phyloP scores from a whole-genome alignment of 2,797 vertebrate genomes.

The Fratercula arctica region DNA sequence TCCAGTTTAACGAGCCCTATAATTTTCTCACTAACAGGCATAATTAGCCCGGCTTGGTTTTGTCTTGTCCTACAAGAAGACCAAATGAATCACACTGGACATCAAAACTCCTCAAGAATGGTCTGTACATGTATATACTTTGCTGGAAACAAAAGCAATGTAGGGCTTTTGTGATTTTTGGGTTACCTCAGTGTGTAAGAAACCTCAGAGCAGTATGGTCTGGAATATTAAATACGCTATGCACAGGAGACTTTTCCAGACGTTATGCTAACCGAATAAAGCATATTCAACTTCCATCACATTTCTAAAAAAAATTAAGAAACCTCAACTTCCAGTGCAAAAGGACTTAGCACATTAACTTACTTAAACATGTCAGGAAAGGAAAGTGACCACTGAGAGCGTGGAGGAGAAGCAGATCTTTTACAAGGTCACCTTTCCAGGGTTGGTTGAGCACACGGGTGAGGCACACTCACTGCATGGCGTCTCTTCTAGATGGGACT shows the following conservation, averaged over 20 bases:
- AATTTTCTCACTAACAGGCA: neutral
- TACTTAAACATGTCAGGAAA: neutral
- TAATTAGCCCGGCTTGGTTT: neutral
- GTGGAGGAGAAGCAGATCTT: fast-evolving
- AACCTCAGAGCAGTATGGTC: neutral
- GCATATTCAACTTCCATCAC: neutral
- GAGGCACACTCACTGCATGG: neutral
- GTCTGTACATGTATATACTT: neutral
- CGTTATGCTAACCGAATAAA: neutral
- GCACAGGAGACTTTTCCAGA: neutral
- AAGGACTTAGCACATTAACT: neutral
- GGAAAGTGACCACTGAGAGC: neutral
- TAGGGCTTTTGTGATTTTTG: neutral
- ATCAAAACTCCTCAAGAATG: neutral
- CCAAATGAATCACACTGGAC: neutral
- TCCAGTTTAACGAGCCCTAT: neutral
- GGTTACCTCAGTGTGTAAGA: neutral
- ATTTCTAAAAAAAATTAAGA: neutral
- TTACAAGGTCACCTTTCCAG: neutral
- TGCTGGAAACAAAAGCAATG: neutral
- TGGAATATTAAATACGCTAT: neutral
- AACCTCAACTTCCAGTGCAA: neutral
- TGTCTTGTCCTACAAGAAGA: neutral
- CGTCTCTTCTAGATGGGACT: neutral
- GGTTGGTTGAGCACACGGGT: fast-evolving